phyloP scores from a whole-genome alignment of 2,797 vertebrate species.

The Holocentrus rufus region DNA sequence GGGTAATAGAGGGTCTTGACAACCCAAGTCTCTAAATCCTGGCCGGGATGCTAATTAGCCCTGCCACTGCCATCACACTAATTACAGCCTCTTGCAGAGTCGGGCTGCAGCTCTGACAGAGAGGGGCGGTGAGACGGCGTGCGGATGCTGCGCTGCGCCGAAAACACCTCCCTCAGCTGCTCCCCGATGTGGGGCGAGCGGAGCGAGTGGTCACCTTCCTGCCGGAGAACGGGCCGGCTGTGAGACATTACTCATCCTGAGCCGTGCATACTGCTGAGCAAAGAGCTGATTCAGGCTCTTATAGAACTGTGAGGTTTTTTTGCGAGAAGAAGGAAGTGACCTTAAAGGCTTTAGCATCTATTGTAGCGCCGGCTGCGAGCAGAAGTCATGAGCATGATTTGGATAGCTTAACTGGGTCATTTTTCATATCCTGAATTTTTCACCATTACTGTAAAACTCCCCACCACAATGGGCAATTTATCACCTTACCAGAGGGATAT shows the following conservation, averaged over 20 bases:
- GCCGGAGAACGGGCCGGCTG: slow-evolving; percentile 19
- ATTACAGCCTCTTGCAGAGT: slow-evolving; percentile 58
- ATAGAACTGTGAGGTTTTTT: slow-evolving; percentile 57
- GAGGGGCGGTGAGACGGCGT: slow-evolving; percentile 31
- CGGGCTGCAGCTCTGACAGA: slow-evolving; percentile 31
- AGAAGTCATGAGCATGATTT: slow-evolving; percentile 30
- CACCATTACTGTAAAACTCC: slow-evolving; percentile 53
- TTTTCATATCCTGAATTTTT: slow-evolving; percentile 68
- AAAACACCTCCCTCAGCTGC: slow-evolving; percentile 20
- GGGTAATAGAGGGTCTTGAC: slow-evolving; percentile 28
- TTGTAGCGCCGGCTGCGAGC: slow-evolving; percentile 49
- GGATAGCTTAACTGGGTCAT: slow-evolving; percentile 52
- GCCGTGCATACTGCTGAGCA: slow-evolving; percentile 28
- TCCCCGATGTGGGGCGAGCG: slow-evolving; percentile 23
- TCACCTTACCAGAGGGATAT: slow-evolving; percentile 46
- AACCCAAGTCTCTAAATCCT: slow-evolving; percentile 42
- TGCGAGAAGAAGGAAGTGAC: slow-evolving; percentile 48
- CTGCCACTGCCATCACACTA: slow-evolving; percentile 55
- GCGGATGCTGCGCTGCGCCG: slow-evolving; percentile 24
- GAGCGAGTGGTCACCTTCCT: slow-evolving; percentile 53
- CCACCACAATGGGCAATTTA: slow-evolving; percentile 55
- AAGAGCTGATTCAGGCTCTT: slow-evolving; percentile 71
- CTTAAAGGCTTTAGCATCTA: slow-evolving; percentile 63
- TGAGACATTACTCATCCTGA: slow-evolving; percentile 66
- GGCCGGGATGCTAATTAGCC: slow-evolving; percentile 69